Base-by-base conservation (phyloP, 1,140 invertebrate species). In the Marisa cornuarietis region DNA sequence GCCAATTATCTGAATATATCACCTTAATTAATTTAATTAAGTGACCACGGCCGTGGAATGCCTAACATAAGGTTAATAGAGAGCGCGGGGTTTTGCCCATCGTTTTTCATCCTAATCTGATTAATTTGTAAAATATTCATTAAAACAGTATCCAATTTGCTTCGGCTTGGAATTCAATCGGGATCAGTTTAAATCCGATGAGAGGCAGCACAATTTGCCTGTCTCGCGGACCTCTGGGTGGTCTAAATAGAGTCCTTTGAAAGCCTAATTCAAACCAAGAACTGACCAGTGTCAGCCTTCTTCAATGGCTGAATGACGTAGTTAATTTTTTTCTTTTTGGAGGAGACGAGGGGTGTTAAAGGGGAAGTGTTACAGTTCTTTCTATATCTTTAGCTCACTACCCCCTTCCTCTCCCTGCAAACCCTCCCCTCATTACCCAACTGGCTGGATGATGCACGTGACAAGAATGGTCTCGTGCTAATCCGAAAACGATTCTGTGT, bases 11-110 rank as follows among this genome's bases (percentile, higher is more conserved):
- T 76, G 76, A 81, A 83, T 83, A 80, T 80, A 83, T 81, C 76
- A 31, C 72, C 71, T 69, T 78, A 83, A 83, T 83, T 83, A 81
- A 81, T 81, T 83, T 83, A 83, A 83, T 83, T 81, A 83, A 79
- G 54, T 66, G 54, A 69, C 69, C 76, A 74, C 74, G 79, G 66
- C 71, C 73, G 20, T 71, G n/a, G 77, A 81, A 81, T 79, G 76
- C 79, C 72, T 79, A 79, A 79, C 80, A 81, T 76, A 79, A 79
- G 80, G 80, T 81, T 81, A 83, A 83, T 81, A 75, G 80, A 79
- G 72, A 77, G 65, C 42, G 24, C 9, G 74, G 74, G 74, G 76
- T n/a, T 61, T 52, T 81, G 80, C 72, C 75, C 58, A 54, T 54
- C 24, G 42, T 63, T 62, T 77, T 68, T n/a, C 62, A 58, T 73